Evolutionary conservation across 2,113 vertebrate species (phyloP), one percentile per base, ranked within the genome.

Genomic region (Morone chrysops): DNA sequence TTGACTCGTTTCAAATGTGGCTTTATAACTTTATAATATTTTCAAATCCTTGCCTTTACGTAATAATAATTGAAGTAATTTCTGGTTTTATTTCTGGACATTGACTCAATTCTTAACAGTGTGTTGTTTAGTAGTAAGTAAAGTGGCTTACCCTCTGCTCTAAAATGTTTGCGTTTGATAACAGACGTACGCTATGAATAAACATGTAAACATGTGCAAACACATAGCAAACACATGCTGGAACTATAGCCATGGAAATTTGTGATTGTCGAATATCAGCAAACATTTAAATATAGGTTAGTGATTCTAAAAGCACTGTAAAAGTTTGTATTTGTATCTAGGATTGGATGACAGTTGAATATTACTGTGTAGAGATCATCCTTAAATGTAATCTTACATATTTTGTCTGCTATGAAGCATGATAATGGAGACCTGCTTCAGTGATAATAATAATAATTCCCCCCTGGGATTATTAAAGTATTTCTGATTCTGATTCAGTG

Each of bases 161-260:
- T 47, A 56, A 86, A 76, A 75, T 71, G 74, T 84, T 82, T 83
- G 76, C 54, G 10, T 84, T 72, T 83, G 78, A 86, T 63, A 74
- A 53, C 81, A 69, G 84, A 76, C 70, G 53, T 59, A 38, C n/a
- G 11, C 10, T 69, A 87, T 86, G 80, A 92, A 92, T 92, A 90
- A 89, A 87, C 87, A 88, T 84, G 86, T 67, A 81, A 90, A 82
- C 84, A 78, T 57, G 88, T 36, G 75, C 75, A 31, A 31, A 31
- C 31, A 31, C 9, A 11, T 11, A 22, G 9, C 53, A 25, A 56
- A 56, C n/a, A 12, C n/a, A 45, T 11, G 20, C 20, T 22, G 20
- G 53, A 22, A 14, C 11, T 57, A 57, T 0, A 25, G n/a, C 10
- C n/a, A 31, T 18, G 7, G 56, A 59, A 31, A 59, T 59, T 1